Evolutionary conservation across 2,113 vertebrate species (phyloP).

Genomic region (Rutilus rutilus): DNA sequence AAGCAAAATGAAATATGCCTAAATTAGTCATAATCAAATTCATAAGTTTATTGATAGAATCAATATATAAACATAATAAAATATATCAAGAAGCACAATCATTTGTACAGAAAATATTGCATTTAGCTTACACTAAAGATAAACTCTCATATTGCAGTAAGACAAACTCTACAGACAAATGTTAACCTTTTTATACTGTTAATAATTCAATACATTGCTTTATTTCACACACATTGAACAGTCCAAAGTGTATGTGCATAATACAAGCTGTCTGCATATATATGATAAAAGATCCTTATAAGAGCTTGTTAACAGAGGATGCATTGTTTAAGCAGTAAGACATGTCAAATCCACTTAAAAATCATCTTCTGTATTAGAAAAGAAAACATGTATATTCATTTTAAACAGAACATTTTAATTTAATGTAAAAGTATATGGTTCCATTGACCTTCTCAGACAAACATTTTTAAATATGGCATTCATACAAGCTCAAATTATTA

Average conservation of each 20-base stretch:
- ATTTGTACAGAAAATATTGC: neutral
- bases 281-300: neutral
- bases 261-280: neutral
- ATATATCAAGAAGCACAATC: neutral
- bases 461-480: neutral
- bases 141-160: too few species aligned
- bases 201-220: neutral
- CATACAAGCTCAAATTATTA: constrained; percentile 46
- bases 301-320: neutral
- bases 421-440: neutral
- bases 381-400: neutral
- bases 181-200: neutral
- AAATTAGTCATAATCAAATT: neutral
- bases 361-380: neutral
- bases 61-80: neutral
- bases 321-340: neutral
- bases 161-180: too few species aligned
- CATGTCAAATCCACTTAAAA: neutral
- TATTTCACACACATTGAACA: neutral
- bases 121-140: neutral
- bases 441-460: constrained; percentile 28
- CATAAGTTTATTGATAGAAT: neutral
- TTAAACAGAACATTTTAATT: neutral
- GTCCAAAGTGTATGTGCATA: constrained; percentile 6
- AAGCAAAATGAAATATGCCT: neutral